Evolutionary conservation across 2,888 invertebrate genomes (phyloP).

Genomic region (Micoletzkya japonica): DNA sequence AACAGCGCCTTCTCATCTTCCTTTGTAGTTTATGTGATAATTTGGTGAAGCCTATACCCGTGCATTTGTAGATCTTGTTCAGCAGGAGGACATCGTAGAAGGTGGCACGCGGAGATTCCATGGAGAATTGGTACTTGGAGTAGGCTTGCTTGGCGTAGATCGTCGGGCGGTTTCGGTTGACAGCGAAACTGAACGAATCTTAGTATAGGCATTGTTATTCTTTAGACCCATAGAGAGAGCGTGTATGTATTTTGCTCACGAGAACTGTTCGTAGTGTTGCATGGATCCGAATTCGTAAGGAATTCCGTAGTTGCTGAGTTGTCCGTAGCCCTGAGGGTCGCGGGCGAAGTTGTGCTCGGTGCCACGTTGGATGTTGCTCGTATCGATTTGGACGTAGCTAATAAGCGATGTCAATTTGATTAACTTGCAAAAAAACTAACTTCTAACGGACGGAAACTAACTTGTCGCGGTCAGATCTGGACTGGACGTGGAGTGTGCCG

Average conservation of each 20-base stretch:
- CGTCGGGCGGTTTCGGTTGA: background rate
- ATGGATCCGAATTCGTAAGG: constrained; percentile 26
- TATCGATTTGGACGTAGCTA: constrained; percentile 14
- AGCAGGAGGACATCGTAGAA: constrained; percentile 24
- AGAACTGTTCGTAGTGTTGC: constrained; percentile 17
- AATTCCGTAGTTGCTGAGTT: constrained; percentile 17
- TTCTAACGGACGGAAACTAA: background rate
- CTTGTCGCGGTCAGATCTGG: constrained; percentile 20
- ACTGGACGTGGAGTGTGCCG: constrained; percentile 25
- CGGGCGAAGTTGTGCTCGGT: constrained; percentile 19
- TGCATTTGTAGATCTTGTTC: constrained; percentile 23
- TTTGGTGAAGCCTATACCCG: too few relatives aligned
- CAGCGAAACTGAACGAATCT: background rate
- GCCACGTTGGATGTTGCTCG: background rate
- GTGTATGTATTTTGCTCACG: constrained; percentile 4
- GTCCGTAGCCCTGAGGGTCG: constrained; percentile 7
- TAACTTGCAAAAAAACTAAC: background rate
- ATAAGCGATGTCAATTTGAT: background rate
- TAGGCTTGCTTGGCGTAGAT: constrained; percentile 7
- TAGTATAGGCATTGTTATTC: too few relatives aligned
- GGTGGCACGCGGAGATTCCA: constrained; percentile 15
- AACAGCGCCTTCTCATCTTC: too few relatives aligned
- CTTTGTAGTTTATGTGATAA: too few relatives aligned
- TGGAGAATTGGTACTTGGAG: constrained; percentile 7
- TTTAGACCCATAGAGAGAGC: too few relatives aligned